phyloP scores from a whole-genome alignment of 2,797 vertebrate species.

The Siniperca obscura region DNA sequence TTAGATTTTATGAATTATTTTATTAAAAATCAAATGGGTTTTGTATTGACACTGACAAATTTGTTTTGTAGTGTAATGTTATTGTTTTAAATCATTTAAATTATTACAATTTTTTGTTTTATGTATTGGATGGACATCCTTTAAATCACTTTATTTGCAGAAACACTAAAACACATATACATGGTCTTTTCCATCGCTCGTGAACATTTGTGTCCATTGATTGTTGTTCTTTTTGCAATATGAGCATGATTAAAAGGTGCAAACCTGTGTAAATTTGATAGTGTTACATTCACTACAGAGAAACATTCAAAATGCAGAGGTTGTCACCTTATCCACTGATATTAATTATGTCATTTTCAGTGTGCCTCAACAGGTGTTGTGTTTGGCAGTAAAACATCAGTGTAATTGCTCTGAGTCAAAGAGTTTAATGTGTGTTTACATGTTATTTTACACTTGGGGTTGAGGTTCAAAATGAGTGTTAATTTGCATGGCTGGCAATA shows the following conservation, averaged over 20 bases:
- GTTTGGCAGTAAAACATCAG: not conserved
- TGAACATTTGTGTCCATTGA: not conserved
- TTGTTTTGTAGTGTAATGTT: not conserved
- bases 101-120: not conserved
- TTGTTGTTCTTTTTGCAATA: too few relatives aligned
- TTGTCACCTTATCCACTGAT: not conserved
- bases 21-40: not conserved
- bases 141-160: not conserved
- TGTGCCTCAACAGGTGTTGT: not conserved
- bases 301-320: not conserved
- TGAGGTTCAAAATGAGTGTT: conserved; percentile 16
- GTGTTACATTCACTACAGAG: not conserved
- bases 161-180: not conserved
- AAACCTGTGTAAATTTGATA: not conserved
- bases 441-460: not conserved
- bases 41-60: not conserved
- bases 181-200: not conserved
- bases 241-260: not conserved
- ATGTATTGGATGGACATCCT: not conserved
- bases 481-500: conserved; percentile 12
- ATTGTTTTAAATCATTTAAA: not conserved
- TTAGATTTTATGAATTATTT: not conserved
- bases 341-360: not conserved
- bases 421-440: conserved; percentile 7
- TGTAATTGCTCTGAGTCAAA: conserved; percentile 1